These are phyloP conservation scores for Orthosia gothica DNA, from an alignment of 2,888 invertebrate species.

Conservation along the genomic window DNA sequence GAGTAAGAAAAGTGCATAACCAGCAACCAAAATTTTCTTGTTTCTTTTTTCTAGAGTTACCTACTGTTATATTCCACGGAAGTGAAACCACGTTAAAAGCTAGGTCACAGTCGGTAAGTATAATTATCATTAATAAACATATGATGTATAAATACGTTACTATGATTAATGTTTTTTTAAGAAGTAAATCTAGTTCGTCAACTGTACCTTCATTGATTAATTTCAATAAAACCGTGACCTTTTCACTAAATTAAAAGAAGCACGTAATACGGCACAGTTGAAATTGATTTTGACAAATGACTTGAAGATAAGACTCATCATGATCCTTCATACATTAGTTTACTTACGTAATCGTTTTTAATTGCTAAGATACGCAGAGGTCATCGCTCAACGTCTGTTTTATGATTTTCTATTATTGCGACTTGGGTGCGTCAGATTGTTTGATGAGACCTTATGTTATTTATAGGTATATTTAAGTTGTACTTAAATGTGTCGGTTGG, in stretches of 20 bases:
- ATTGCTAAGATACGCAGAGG: constrained; percentile 47
- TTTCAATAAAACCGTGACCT: constrained; percentile 52
- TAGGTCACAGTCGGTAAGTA: too few species aligned
- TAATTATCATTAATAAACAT: not conserved
- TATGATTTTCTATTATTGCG: constrained; percentile 48
- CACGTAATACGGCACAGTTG: constrained; percentile 24
- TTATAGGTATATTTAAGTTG: constrained; percentile 4
- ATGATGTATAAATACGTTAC: not conserved
- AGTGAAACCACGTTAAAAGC: too few species aligned
- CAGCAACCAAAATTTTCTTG: too few species aligned
- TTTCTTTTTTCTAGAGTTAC: too few species aligned
- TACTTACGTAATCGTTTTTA: constrained; percentile 62
- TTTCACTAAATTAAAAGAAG: constrained; percentile 40
- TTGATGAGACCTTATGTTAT: constrained; percentile 38
- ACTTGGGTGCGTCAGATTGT: constrained; percentile 27
- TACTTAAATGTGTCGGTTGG: constrained; percentile 11
- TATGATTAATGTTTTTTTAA: constrained; percentile 20
- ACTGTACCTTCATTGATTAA: constrained; percentile 26
- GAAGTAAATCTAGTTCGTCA: constrained; percentile 26
- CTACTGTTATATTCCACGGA: too few species aligned
- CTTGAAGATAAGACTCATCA: constrained; percentile 42
- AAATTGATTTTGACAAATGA: constrained; percentile 51
- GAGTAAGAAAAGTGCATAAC: too few species aligned
- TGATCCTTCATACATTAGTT: constrained; percentile 40
- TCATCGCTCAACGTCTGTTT: constrained; percentile 38